A percentile compares a stretch with the other conserved stretches of the same genome.
Evolutionary conservation across 1,140 invertebrate species (phyloP).

Genomic region (Lycorma delicatula): DNA sequence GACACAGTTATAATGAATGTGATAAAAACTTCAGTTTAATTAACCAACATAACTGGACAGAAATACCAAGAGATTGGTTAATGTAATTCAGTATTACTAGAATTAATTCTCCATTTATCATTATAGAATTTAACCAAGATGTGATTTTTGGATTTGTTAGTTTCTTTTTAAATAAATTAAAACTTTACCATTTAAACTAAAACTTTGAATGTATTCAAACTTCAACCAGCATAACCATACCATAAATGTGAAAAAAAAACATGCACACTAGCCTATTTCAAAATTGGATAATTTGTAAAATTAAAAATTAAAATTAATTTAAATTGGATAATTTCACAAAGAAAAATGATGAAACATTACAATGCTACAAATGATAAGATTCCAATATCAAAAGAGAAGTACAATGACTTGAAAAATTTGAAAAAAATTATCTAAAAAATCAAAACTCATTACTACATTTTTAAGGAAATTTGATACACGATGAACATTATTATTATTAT

Average conservation of each 20-base stretch:
- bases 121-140: not conserved
- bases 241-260: not conserved
- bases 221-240: not conserved
- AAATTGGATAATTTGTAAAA: not conserved
- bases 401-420: not conserved
- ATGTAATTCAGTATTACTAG: not conserved
- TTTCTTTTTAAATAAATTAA: too few species aligned
- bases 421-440: not conserved
- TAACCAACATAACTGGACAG: not conserved
- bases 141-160: not conserved
- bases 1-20: slow-evolving; percentile 1
- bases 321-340: not conserved
- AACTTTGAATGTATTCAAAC: not conserved
- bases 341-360: not conserved
- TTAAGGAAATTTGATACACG: not conserved
- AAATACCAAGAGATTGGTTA: not conserved
- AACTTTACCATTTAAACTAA: not conserved
- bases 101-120: not conserved
- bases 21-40: not conserved
- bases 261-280: not conserved
- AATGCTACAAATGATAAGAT: not conserved
- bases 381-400: not conserved
- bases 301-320: too few species aligned
- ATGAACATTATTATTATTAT: not conserved
- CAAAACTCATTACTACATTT: not conserved